Conservation (phyloP, 2,113 vertebrate species). For the Dunckerocampus dactyliophorus region DNA sequence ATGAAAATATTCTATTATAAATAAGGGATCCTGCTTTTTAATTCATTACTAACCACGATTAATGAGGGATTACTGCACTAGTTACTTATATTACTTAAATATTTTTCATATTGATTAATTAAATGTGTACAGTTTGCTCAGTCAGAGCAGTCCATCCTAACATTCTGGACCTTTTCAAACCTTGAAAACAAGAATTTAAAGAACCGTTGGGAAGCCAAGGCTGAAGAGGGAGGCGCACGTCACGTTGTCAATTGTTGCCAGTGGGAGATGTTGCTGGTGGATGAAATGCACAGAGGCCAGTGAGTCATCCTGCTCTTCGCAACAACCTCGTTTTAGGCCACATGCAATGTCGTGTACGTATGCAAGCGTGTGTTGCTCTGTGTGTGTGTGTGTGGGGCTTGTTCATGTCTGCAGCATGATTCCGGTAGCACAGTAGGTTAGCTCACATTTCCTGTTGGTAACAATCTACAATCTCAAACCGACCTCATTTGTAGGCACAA, state of each 20-base stretch:
- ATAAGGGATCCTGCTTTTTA: too few relatives aligned
- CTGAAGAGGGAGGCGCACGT: conserved; percentile 14
- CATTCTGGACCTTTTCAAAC: too few relatives aligned
- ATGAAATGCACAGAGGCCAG: conserved; percentile 28
- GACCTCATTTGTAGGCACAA: not conserved
- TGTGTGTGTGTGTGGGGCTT: conserved; percentile 7
- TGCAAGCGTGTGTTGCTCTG: conserved; percentile 4
- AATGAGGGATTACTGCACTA: too few relatives aligned
- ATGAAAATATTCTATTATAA: too few relatives aligned
- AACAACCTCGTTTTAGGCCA: conserved; percentile 32
- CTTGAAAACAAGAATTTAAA: too few relatives aligned
- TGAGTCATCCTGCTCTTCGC: conserved; percentile 51
- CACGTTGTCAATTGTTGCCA: conserved; percentile 24
- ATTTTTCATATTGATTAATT: too few relatives aligned
- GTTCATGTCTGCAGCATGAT: conserved; percentile 18
- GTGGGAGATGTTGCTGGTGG: conserved; percentile 29
- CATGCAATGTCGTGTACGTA: conserved; percentile 32
- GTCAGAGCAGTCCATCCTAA: too few relatives aligned
- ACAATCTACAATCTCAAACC: not conserved
- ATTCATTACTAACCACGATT: too few relatives aligned
- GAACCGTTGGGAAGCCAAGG: not conserved
- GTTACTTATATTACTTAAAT: too few relatives aligned
- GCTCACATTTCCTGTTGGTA: not conserved
- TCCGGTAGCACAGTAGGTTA: not conserved
- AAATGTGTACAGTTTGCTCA: too few relatives aligned